These are phyloP conservation scores for Bombus pascuorum DNA, from an alignment of 1,140 invertebrate genomes.

Conservation along the genomic window DNA sequence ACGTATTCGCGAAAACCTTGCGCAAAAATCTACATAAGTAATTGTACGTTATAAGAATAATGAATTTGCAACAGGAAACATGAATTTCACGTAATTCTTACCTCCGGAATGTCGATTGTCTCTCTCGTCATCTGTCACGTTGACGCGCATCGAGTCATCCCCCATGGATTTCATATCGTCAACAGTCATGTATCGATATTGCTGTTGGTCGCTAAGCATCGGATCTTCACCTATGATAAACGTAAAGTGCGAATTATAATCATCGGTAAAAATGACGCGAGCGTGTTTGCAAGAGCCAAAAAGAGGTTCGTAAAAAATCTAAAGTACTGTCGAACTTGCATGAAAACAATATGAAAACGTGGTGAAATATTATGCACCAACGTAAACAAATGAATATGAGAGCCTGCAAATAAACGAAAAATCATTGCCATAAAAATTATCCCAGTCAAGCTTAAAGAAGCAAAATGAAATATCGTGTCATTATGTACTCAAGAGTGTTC, in stretches of 20 bases:
- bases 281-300: background rate
- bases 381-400: constrained; percentile 42
- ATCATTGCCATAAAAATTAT: constrained; percentile 59
- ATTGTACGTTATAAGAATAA: too few relatives aligned
- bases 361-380: constrained; percentile 36
- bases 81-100: constrained; percentile 55
- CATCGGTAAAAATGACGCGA: background rate
- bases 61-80: too few relatives aligned
- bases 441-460: constrained; percentile 59
- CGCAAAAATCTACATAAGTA: too few relatives aligned
- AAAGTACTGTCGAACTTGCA: constrained; percentile 23
- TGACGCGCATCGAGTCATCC: constrained; percentile 90
- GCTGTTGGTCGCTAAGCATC: constrained; percentile 90
- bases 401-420: constrained; percentile 51
- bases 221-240: constrained; percentile 88
- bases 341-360: constrained; percentile 38
- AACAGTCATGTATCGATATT: constrained; percentile 93
- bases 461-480: constrained; percentile 43
- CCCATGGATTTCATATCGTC: constrained; percentile 92
- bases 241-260: constrained; percentile 3
- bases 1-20: too few relatives aligned
- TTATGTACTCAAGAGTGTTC: constrained; percentile 1
- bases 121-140: constrained; percentile 88
- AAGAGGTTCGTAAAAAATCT: constrained; percentile 20
- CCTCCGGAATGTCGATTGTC: constrained; percentile 82